Percentiles rank a stretch among this genome's conserved stretches.
Evolutionary conservation across 2,888 invertebrate genomes (phyloP).

Genomic region (Sarcophaga subvicina): DNA sequence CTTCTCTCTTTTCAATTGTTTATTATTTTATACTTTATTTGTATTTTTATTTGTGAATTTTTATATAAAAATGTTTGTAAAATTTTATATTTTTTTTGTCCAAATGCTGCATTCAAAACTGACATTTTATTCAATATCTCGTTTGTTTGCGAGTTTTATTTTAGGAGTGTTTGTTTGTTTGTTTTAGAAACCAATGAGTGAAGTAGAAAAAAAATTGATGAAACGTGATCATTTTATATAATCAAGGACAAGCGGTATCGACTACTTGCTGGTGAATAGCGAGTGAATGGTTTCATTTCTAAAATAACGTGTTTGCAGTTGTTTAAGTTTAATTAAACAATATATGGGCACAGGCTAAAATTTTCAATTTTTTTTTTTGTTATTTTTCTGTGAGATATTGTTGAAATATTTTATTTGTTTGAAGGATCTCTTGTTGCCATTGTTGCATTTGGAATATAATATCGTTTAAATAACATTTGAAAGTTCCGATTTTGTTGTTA

Average conservation of each 20-base stretch:
- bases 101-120: constrained; percentile 35
- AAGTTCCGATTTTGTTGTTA: no score
- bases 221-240: constrained; percentile 54
- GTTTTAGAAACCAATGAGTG: neutral
- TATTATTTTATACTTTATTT: neutral
- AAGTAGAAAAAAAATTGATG: neutral
- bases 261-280: neutral
- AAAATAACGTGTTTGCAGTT: neutral
- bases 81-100: neutral
- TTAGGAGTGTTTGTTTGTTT: constrained; percentile 25
- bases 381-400: no score
- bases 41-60: neutral
- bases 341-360: neutral
- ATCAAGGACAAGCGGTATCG: constrained; percentile 55
- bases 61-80: neutral
- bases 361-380: no score
- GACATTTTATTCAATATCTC: constrained; percentile 41
- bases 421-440: no score
- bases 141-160: constrained; percentile 3
- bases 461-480: no score
- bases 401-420: no score
- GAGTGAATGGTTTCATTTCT: neutral
- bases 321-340: neutral
- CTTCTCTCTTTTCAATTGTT: constrained; percentile 43
- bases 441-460: no score